Percentiles rank a stretch among this genome's conserved stretches.
Conservation (phyloP, 2,797 vertebrate genomes). For the Syngnathus rostellatus region DNA sequence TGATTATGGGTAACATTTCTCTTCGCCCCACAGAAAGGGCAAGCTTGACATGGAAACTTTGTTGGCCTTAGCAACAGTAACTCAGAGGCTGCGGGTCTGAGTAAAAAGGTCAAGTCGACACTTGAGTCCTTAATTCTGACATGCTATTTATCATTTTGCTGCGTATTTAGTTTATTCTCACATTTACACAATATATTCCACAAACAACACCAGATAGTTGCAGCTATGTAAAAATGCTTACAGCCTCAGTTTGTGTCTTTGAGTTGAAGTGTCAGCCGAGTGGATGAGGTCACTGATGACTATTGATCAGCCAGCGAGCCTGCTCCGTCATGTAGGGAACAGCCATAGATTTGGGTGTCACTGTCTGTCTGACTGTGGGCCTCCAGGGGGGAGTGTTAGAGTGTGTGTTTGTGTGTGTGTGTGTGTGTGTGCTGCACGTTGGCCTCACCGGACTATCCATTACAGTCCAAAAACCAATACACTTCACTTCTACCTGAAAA, state of each 20-base stretch:
- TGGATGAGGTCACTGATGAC: slow-evolving; percentile 68
- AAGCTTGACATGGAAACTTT: too few species aligned
- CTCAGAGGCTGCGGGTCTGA: too few species aligned
- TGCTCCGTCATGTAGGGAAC: slow-evolving; percentile 49
- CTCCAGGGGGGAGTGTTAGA: slow-evolving; percentile 44
- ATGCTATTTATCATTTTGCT: slow-evolving; percentile 34
- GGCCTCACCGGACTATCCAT: slow-evolving; percentile 57
- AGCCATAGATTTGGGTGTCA: slow-evolving; percentile 66
- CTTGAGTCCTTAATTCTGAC: slow-evolving; percentile 51
- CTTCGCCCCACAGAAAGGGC: too few species aligned
- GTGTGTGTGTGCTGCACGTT: slow-evolving; percentile 13
- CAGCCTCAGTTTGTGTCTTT: slow-evolving; percentile 39
- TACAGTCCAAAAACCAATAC: slow-evolving; percentile 64
- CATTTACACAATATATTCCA: slow-evolving; percentile 19
- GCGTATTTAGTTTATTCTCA: slow-evolving; percentile 13
- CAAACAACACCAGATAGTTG: background rate
- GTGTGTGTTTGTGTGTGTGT: slow-evolving; percentile 22
- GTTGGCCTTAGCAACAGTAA: too few species aligned
- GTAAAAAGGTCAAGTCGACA: too few species aligned
- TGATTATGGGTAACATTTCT: slow-evolving; percentile 11
- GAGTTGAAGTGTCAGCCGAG: slow-evolving; percentile 53
- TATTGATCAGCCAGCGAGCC: slow-evolving; percentile 65
- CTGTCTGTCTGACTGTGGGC: slow-evolving; percentile 59
- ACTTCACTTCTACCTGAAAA: slow-evolving; percentile 58
- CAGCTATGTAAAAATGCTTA: background rate